Base-by-base conservation (phyloP, 2,888 invertebrate species). In the Morpho deidamia region DNA sequence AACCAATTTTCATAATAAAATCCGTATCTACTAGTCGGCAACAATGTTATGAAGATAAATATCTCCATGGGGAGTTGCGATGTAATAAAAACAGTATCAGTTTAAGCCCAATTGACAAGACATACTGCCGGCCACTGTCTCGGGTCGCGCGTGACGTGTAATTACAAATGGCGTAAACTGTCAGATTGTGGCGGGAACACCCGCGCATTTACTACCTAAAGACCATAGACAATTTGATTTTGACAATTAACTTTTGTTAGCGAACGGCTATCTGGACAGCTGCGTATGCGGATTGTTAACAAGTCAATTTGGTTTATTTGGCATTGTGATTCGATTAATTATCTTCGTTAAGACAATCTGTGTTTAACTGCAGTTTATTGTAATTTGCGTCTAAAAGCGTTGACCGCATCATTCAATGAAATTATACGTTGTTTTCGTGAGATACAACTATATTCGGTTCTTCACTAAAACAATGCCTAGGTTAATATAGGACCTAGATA, bases 21-120 rank as follows among this genome's bases (percentile, higher is more conserved):
- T 83, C 81, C 76, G 79, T 78, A 83, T 80, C 80, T 79, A 78
- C 70, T 76, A 81, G 77, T 79, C 77, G 68, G 68, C 75, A 69
- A 69, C 76, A 72, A 75, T 73, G 71, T 78, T 83, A 88, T 88
- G 83, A 81, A 87, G 87, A 88, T 87, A 79, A 84, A 88, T 88
- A 85, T 83, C 84, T 71, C 86, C 56, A 62, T 70, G 63, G 86
- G 88, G 87, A 85, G 68, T 69, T 61, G 65, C n/a, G 56, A 52
- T 46, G 77, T 83, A 81, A 86, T 87, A 86, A 88, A 86, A 88
- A 83, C 77, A 71, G 77, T 83, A 86, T 85, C 84, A 80, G 82
- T 83, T 83, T 80, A 78, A 78, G 81, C 81, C 72, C 83, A 80
- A 84, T 87, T 83, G 85, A 83, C 84, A 84, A 80, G 82, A 81